Evolutionary conservation across 2,888 invertebrate genomes (phyloP), one percentile per base, ranked within the genome.

Genomic region (Ophion obscuratus): DNA sequence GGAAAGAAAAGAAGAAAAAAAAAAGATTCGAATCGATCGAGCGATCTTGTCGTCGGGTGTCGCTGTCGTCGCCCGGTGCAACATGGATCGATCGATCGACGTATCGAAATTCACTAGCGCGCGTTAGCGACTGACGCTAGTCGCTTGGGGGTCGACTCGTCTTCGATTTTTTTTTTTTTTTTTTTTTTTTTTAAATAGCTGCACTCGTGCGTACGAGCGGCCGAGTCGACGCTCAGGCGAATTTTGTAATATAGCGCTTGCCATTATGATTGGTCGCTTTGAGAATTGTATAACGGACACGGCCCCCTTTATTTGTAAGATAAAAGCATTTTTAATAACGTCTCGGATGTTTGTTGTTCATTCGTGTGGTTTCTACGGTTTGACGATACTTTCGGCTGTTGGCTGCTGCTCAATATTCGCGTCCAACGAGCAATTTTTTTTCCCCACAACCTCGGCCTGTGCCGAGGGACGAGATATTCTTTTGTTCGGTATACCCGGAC

Each of bases 291-390:
- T 91, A 91, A 89, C 83, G 86, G 87, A 86, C 82, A 85, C 83
- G 53, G 89, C 89, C 89, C 90, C 40, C 40, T 40, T 92, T 92
- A 92, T 88, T 90, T 91, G 91, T 91, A 91, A 89, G 91, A 92
- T 92, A 92, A 92, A 92, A 83, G 53, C 53, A 53, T 53, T 53
- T 53, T 53, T 14, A 53, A 53, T 53, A 53, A 53, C 14, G 14
- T 17, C 53, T 53, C 53, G 53, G 17, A 17, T 53, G n/a, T 85
- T 68, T 44, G 61, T 7, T 53, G 11, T 53, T 53, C 31, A 24
- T 40, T 78, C 57, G 31, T 36, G 20, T 53, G 14, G 14, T 64
- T 53, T 53, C 4, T 53, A 53, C 53, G 53, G 17, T 53, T 53
- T 17, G 53, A 5, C 17, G 53, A 5, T 4, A 14, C 47, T 20